Conservation (phyloP, 2,797 vertebrate species). For the Cossypha caffra region DNA sequence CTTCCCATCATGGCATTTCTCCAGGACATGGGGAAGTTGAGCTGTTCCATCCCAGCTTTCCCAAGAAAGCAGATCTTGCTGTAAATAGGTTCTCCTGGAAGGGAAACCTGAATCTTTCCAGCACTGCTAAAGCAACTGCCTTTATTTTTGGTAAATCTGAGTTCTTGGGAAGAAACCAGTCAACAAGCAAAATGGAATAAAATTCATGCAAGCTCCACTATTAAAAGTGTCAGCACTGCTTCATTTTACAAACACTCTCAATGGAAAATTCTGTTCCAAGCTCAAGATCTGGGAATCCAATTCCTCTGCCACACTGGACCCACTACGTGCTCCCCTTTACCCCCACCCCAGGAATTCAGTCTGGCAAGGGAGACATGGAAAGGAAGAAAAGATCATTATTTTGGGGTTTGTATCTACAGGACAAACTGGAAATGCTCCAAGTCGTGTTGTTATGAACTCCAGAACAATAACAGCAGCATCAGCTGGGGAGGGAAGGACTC, state of each 20-base stretch:
- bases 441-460: not conserved
- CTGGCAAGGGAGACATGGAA: not conserved
- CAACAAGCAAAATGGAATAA: not conserved
- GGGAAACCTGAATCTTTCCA: not conserved
- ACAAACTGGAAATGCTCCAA: not conserved
- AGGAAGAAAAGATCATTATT: not conserved
- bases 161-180: not conserved
- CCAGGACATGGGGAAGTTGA: not conserved
- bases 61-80: not conserved
- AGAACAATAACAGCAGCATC: not conserved
- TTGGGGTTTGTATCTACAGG: not conserved
- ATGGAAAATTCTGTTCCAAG: not conserved
- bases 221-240: not conserved
- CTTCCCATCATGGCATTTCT: conserved; percentile 15
- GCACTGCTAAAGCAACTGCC: not conserved
- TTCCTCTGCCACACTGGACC: not conserved
- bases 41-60: not conserved
- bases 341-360: not conserved
- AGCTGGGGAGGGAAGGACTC: not conserved
- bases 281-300: not conserved
- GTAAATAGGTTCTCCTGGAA: conserved; percentile 16
- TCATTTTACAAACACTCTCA: not conserved
- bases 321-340: not conserved
- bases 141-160: not conserved
- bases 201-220: not conserved